phyloP scores from a whole-genome alignment of 2,888 invertebrate genomes.

The Bellardia bayeri region DNA sequence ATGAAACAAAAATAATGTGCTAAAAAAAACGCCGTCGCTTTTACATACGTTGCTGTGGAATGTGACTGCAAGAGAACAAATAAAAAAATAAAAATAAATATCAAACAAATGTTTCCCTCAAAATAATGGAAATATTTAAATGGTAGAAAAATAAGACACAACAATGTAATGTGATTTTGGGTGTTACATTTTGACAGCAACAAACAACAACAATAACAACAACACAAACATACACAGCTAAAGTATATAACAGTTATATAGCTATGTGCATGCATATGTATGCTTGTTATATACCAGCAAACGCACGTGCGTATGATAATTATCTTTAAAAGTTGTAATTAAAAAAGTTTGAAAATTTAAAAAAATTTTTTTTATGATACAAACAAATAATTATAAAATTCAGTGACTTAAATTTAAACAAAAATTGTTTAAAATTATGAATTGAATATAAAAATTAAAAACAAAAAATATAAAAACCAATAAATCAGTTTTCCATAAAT shows the following conservation, averaged over 20 bases:
- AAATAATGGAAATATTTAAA: not conserved
- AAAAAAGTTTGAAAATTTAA: constrained; percentile 1
- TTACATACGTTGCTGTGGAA: not conserved
- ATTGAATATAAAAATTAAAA: not conserved
- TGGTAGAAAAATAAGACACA: constrained; percentile 1
- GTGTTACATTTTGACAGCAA: constrained; percentile 49
- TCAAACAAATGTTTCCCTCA: constrained; percentile 1
- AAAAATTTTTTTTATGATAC: too few species aligned
- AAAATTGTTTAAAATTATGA: not conserved
- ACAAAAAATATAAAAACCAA: too few species aligned
- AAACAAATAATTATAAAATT: too few species aligned
- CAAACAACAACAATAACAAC: constrained; percentile 22
- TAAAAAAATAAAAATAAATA: constrained; percentile 3
- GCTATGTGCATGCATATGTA: not conserved
- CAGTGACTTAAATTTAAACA: not conserved
- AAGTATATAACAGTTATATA: constrained; percentile 4
- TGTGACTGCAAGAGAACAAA: not conserved
- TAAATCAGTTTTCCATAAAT: too few species aligned
- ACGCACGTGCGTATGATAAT: constrained; percentile 69
- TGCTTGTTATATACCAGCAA: not conserved
- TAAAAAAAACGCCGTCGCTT: constrained; percentile 66
- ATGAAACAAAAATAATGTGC: not conserved
- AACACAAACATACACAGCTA: not conserved
- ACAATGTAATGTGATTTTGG: constrained; percentile 46
- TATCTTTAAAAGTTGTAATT: constrained; percentile 5